Conservation (phyloP, 2,888 invertebrate genomes). For the Alentia gelatinosa region DNA sequence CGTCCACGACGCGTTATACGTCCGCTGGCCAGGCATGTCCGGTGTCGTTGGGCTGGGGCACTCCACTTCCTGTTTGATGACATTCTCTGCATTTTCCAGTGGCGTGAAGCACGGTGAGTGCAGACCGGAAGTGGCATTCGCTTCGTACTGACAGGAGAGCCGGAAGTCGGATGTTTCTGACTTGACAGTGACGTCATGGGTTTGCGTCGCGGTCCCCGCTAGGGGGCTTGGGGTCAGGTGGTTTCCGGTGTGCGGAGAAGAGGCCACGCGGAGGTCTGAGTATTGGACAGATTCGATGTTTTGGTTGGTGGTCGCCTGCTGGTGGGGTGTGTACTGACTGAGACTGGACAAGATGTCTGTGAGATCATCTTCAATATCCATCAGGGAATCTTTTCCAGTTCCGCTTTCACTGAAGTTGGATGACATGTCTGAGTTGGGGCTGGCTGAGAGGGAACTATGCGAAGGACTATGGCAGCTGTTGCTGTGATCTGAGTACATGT, state of each 20-base stretch:
- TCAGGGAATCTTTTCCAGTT: not conserved
- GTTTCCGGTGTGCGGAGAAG: not conserved
- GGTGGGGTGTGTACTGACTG: conserved; percentile 20
- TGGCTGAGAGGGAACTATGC: not conserved
- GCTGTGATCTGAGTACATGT: not conserved
- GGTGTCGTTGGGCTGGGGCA: not conserved
- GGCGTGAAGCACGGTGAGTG: too few species aligned
- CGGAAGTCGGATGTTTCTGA: not conserved
- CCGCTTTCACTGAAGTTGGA: not conserved
- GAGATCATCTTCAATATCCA: conserved; percentile 50
- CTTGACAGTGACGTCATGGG: too few species aligned
- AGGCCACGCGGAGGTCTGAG: too few species aligned
- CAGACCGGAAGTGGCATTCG: too few species aligned
- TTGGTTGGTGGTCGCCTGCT: too few species aligned
- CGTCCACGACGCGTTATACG: not conserved
- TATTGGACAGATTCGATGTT: too few species aligned
- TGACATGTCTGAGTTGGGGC: not conserved
- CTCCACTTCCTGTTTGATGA: not conserved
- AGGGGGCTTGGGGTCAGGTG: not conserved
- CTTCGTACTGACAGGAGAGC: not conserved
- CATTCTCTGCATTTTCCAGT: too few species aligned
- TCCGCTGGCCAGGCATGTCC: not conserved
- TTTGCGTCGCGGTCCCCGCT: too few species aligned
- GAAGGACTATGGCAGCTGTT: not conserved
- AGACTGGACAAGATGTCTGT: conserved; percentile 30